Conservation (phyloP, 2,797 vertebrate genomes). For the Chromobotia macracanthus region DNA sequence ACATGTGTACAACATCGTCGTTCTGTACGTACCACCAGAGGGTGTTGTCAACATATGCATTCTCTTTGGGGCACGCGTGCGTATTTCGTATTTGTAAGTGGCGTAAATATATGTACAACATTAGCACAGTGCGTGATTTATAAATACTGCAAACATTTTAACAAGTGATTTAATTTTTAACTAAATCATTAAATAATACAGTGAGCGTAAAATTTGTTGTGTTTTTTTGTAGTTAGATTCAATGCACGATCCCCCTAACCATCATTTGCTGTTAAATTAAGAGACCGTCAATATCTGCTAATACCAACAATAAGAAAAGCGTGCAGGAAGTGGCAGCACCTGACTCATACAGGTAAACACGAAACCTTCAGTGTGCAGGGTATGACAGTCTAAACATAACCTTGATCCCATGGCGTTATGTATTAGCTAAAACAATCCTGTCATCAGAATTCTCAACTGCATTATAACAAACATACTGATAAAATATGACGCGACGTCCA, state of each 20-base stretch:
- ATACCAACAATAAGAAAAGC: not conserved
- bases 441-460: not conserved
- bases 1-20: not conserved
- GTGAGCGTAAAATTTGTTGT: not conserved
- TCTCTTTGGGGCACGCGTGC: slow-evolving; percentile 1
- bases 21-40: slow-evolving; percentile 24
- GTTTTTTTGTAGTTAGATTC: not conserved
- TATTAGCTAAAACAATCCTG: slow-evolving; percentile 6
- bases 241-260: not conserved
- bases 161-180: too few species aligned
- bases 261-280: not conserved
- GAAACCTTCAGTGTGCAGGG: not conserved
- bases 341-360: slow-evolving; percentile 22
- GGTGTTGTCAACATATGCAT: not conserved
- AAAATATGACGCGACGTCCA: not conserved
- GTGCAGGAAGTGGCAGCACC: slow-evolving; percentile 23
- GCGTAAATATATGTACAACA: not conserved
- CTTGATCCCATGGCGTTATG: not conserved
- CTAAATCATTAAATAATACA: not conserved
- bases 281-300: not conserved
- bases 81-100: slow-evolving; percentile 17
- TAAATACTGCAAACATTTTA: not conserved
- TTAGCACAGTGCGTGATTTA: not conserved
- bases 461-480: not conserved
- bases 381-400: not conserved